Percentiles rank a stretch among this genome's conserved stretches.
phyloP scores from a whole-genome alignment of 2,888 invertebrate species.

The Nemurella pictetii region DNA sequence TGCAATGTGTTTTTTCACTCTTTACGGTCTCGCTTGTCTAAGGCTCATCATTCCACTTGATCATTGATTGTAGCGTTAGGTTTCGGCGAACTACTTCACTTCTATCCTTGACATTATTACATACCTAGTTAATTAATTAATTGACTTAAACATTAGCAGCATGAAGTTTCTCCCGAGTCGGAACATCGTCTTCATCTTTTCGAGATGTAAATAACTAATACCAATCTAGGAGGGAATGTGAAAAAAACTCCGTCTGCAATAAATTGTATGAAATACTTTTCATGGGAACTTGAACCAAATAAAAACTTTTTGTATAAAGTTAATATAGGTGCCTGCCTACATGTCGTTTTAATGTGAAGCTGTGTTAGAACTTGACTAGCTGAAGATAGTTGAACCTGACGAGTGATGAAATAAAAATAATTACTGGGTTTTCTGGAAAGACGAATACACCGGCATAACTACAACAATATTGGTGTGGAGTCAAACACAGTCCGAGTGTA shows the following conservation, averaged over 20 bases:
- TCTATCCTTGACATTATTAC: neutral
- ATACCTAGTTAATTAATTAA: neutral
- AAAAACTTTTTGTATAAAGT: slow-evolving; percentile 6
- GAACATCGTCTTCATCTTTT: neutral
- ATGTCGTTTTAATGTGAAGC: too few relatives aligned
- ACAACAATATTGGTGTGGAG: too few relatives aligned
- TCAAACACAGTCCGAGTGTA: too few relatives aligned
- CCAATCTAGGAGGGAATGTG: neutral
- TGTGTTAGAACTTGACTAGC: too few relatives aligned
- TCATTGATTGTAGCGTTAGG: neutral
- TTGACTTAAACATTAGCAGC: neutral
- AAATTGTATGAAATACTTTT: slow-evolving; percentile 11
- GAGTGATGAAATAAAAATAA: too few relatives aligned
- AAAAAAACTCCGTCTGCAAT: neutral
- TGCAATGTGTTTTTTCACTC: neutral
- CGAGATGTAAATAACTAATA: neutral
- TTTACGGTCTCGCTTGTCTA: neutral
- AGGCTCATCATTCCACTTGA: neutral
- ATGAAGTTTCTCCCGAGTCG: neutral
- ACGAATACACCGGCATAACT: too few relatives aligned
- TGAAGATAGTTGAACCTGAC: too few relatives aligned
- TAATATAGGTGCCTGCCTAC: too few relatives aligned
- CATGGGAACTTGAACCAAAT: slow-evolving; percentile 15
- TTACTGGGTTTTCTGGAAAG: too few relatives aligned
- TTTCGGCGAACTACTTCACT: neutral